Base-by-base conservation (phyloP, 2,888 invertebrate genomes). In the Ornithoptera priamus region DNA sequence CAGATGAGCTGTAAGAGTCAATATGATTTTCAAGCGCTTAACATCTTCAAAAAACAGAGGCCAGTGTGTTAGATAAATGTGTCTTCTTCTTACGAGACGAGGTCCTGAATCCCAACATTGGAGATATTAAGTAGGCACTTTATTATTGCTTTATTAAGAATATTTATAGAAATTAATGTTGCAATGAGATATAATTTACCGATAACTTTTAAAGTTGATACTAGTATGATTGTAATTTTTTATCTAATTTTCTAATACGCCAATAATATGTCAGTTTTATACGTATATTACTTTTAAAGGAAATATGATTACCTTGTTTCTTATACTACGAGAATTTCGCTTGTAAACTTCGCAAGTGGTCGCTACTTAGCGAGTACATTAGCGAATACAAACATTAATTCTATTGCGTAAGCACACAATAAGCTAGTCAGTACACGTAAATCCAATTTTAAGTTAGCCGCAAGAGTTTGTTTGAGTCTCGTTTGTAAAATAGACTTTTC, bases 331-430 rank as follows among this genome's bases (percentile, higher is more conserved):
- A 57, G 57, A 57, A n/a, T 36, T 61, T 17, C 50, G 15, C 30
- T 62, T 24, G 42, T 58, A 36, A 24, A 62, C 22, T 58, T 66
- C 46, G 62, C 62, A 30, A 66, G 62, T 69, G 69, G 57, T 65
- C 46, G 57, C 62, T 62, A 58, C 46, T 57, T 62, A 69, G 36
- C 36, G 30, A 66, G 24, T 58, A 59, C 69, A 69, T 69, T 69
- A 69, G 62, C 12, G 59, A 24, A 58, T 62, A 58, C 18, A 66
- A 65, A 69, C 22, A 69, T 42, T 17, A 15, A 10, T 56, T 15
- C 22, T 18, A 68, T 60, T n/a, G 39, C 59, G 30, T 60, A 36
- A 50, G 22, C 50, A n/a, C 50, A 50, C 50, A 50, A 50, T 50
- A n/a, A 30, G 30, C 24, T 24, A 57, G 39, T 36, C 12, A 30